phyloP scores from a whole-genome alignment of 2,797 vertebrate genomes.

The Toxotes lorentzi region DNA sequence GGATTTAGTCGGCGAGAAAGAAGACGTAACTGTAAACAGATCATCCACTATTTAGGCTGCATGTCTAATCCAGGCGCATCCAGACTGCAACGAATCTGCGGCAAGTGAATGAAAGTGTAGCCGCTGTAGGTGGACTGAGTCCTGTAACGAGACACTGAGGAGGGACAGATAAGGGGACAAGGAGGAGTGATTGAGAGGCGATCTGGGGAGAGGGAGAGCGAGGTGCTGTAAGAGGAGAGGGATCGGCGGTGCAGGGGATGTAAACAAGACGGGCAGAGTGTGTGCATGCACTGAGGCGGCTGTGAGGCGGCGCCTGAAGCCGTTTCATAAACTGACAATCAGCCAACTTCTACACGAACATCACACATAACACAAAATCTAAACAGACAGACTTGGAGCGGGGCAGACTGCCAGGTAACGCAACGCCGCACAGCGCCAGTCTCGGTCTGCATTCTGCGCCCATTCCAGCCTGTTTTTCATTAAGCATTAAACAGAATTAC shows the following conservation, averaged over 20 bases:
- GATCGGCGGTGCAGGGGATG: slow-evolving; percentile 48
- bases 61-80: slow-evolving; percentile 45
- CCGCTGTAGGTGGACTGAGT: slow-evolving; percentile 55
- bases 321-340: slow-evolving; percentile 40
- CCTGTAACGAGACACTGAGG: slow-evolving; percentile 70
- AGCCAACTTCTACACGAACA: not conserved
- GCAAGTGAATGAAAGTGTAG: slow-evolving; percentile 70
- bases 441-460: slow-evolving; percentile 57
- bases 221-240: slow-evolving; percentile 68
- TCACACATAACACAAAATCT: slow-evolving; percentile 6
- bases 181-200: slow-evolving; percentile 68
- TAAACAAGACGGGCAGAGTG: slow-evolving; percentile 67
- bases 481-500: slow-evolving; percentile 75
- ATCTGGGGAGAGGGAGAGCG: slow-evolving; percentile 42
- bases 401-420: slow-evolving; percentile 44
- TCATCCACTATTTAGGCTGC: slow-evolving; percentile 66
- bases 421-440: slow-evolving; percentile 49
- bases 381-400: slow-evolving; percentile 19
- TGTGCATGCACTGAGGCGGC: slow-evolving; percentile 1
- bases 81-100: slow-evolving; percentile 41
- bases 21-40: slow-evolving; percentile 64
- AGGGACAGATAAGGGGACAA: slow-evolving; percentile 66
- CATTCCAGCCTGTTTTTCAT: slow-evolving; percentile 81
- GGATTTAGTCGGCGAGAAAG: slow-evolving; percentile 17
- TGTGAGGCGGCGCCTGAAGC: slow-evolving; percentile 24